A percentile compares a stretch with the other conserved stretches of the same genome.
phyloP scores from a whole-genome alignment of 2,113 vertebrate species.

The Gracilinanus agilis region DNA sequence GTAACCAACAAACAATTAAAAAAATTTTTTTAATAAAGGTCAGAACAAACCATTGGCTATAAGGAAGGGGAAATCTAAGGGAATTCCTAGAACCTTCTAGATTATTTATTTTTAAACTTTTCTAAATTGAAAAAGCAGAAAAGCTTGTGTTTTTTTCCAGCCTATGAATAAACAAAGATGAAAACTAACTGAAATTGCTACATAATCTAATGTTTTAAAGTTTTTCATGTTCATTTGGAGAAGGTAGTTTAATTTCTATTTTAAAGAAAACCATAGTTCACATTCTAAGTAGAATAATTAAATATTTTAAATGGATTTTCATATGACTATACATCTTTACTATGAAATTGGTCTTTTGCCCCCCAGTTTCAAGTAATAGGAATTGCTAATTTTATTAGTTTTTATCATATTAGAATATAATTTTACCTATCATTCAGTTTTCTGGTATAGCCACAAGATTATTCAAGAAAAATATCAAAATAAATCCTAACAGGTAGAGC shows the following conservation, averaged over 20 bases:
- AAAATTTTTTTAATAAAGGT: too few species aligned
- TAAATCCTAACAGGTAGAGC: background rate
- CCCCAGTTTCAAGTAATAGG: conserved; percentile 10
- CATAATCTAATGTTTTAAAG: background rate
- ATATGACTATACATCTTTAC: conserved; percentile 3
- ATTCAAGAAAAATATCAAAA: conserved; percentile 39
- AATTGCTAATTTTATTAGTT: conserved; percentile 19
- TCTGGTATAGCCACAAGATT: background rate
- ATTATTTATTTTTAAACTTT: conserved; percentile 50
- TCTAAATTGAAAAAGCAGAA: conserved; percentile 37
- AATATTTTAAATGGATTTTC: conserved; percentile 17
- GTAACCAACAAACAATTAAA: too few species aligned
- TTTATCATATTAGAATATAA: conserved; percentile 40
- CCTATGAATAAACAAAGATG: conserved; percentile 19
- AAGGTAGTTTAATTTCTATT: conserved; percentile 35
- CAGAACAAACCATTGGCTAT: background rate
- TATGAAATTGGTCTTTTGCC: background rate
- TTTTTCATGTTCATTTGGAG: background rate
- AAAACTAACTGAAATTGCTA: background rate
- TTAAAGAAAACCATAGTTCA: conserved; percentile 50
- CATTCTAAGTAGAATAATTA: conserved; percentile 17
- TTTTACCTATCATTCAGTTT: conserved; percentile 30
- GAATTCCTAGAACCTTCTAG: background rate
- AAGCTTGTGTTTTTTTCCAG: conserved; percentile 28
- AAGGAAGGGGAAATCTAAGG: background rate